Conservation (phyloP, 1,140 invertebrate genomes). For the Trichomalopsis sarcophagae region DNA sequence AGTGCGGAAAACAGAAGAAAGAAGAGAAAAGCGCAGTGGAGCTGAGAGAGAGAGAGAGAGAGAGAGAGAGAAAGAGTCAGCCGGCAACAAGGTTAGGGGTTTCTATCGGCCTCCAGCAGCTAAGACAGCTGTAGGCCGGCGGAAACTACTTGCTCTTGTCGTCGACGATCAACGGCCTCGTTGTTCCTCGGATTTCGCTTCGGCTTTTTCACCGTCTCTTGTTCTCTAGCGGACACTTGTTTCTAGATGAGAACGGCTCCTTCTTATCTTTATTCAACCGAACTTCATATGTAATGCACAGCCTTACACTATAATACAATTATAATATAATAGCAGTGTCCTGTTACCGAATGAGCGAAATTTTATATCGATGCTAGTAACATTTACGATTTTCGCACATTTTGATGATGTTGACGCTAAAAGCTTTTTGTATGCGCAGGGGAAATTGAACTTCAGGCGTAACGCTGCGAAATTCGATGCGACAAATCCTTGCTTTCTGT, state of each 20-base stretch:
- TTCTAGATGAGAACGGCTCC: background rate
- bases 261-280: background rate
- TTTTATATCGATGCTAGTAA: background rate
- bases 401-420: background rate
- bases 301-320: background rate
- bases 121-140: conserved; percentile 89
- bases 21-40: conserved; percentile 1
- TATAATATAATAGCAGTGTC: no score
- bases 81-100: conserved; percentile 80
- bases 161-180: conserved; percentile 65
- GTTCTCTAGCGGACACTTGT: conserved; percentile 1
- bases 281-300: background rate
- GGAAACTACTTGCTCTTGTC: conserved; percentile 89
- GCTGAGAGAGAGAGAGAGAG: background rate
- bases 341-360: background rate
- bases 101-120: conserved; percentile 94
- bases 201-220: background rate
- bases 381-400: background rate
- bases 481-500: no score
- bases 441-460: conserved; percentile 33
- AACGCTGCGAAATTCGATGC: no score
- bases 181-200: conserved; percentile 47
- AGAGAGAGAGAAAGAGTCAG: conserved; percentile 33
- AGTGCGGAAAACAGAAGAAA: background rate
- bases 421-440: background rate